Conservation (phyloP, 2,888 invertebrate genomes). For the Mellilla xanthometata region DNA sequence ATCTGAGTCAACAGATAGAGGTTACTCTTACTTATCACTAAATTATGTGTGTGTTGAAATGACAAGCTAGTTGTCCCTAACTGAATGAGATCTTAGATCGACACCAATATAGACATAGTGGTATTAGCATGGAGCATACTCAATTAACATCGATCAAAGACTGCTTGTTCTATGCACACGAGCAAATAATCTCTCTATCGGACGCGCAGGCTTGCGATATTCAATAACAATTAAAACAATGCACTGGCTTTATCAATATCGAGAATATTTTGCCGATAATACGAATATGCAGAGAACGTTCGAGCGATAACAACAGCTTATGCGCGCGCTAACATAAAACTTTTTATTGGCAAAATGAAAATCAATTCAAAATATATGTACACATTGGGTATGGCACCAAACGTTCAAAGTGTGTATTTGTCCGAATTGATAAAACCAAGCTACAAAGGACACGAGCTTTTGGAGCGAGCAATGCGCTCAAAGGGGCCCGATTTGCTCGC, state of each 20-base stretch:
- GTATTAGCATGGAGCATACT: slow-evolving; percentile 22
- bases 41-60: too few species aligned
- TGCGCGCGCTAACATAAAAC: neutral
- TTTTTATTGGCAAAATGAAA: slow-evolving; percentile 7
- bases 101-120: slow-evolving; percentile 6
- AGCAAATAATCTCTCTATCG: slow-evolving; percentile 24
- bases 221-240: slow-evolving; percentile 13
- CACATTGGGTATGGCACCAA: slow-evolving; percentile 36
- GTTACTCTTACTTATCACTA: too few species aligned
- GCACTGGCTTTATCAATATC: neutral
- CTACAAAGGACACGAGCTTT: slow-evolving; percentile 40
- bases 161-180: slow-evolving; percentile 15
- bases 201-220: slow-evolving; percentile 15
- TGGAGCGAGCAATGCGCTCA: slow-evolving; percentile 40
- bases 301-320: neutral
- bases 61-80: too few species aligned
- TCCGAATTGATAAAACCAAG: slow-evolving; percentile 38
- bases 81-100: neutral
- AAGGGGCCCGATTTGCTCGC: slow-evolving; percentile 41
- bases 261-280: neutral
- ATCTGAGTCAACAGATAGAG: too few species aligned
- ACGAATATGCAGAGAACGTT: neutral
- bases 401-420: slow-evolving; percentile 42
- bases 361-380: slow-evolving; percentile 7
- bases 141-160: slow-evolving; percentile 30